Percentiles rank a stretch among this genome's conserved stretches.
These are phyloP conservation scores for Drosophila sturtevanti DNA, from an alignment of 1,140 invertebrate species.

Conservation along the genomic window DNA sequence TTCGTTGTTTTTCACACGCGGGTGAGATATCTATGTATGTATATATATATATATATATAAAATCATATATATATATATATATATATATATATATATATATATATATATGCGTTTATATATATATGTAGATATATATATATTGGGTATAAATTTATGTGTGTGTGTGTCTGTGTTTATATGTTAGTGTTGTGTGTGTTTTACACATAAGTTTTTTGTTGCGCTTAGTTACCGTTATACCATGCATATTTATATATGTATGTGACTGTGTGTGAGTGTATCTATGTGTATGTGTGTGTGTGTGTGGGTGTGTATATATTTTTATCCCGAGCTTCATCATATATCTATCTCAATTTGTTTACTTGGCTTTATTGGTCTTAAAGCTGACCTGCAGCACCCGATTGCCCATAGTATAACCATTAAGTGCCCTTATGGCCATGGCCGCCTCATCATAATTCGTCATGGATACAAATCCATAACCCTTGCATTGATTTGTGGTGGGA, in stretches of 20 bases:
- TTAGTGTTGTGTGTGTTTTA: conserved; percentile 60
- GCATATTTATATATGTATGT: conserved; percentile 76
- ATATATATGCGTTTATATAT: not conserved
- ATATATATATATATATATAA: not conserved
- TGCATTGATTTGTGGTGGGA: conserved; percentile 99
- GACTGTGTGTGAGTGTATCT: conserved; percentile 29
- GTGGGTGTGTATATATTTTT: conserved; percentile 19
- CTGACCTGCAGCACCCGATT: conserved; percentile 99
- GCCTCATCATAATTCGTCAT: conserved; percentile 99
- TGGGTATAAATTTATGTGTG: not conserved
- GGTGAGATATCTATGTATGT: not conserved
- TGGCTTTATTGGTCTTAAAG: conserved; percentile 97
- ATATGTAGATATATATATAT: not conserved
- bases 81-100: not conserved
- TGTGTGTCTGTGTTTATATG: conserved; percentile 17
- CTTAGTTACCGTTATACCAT: conserved; percentile 74
- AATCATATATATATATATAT: conserved; percentile 4
- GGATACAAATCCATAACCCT: conserved; percentile 99
- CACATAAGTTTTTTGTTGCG: conserved; percentile 72
- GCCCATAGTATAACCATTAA: conserved; percentile 98
- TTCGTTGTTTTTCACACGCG: conserved; percentile 61
- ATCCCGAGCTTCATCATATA: conserved; percentile 7
- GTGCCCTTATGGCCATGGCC: conserved; percentile 97
- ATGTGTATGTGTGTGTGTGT: conserved; percentile 27
- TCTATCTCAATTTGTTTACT: conserved; percentile 76